Evolutionary conservation across 2,113 vertebrate genomes (phyloP).

Genomic region (Melanostigma gelatinosum): DNA sequence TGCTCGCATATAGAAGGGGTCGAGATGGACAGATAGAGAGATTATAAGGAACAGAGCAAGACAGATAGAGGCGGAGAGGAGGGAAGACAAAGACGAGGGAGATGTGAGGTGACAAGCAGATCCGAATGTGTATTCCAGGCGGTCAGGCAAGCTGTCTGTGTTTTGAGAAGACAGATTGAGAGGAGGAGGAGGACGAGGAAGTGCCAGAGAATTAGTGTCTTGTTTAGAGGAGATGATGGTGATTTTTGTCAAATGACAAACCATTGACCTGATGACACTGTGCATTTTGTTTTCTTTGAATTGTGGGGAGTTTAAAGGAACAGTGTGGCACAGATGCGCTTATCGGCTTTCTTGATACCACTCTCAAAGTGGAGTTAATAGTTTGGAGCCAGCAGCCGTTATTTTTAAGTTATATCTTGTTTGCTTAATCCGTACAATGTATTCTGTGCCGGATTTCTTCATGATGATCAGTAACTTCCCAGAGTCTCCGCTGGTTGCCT

Average conservation of each 20-base stretch:
- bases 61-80: constrained; percentile 41
- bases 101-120: constrained; percentile 74
- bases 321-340: background rate
- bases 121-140: constrained; percentile 63
- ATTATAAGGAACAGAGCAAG: constrained; percentile 39
- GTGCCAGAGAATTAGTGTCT: constrained; percentile 5
- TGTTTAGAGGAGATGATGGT: constrained; percentile 4
- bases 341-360: background rate
- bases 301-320: background rate
- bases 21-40: constrained; percentile 55
- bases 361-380: background rate
- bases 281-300: background rate
- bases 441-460: background rate
- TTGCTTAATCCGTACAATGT: background rate
- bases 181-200: constrained; percentile 29
- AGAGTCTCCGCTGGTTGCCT: background rate
- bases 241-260: background rate
- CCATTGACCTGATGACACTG: background rate
- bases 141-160: constrained; percentile 60
- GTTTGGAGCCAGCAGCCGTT: background rate
- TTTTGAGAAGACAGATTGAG: constrained; percentile 51
- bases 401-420: background rate
- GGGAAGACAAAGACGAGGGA: constrained; percentile 51
- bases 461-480: background rate
- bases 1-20: constrained; percentile 29